Evolutionary conservation across 2,113 vertebrate species (phyloP).

Genomic region (Ceyx cyanopectus): DNA sequence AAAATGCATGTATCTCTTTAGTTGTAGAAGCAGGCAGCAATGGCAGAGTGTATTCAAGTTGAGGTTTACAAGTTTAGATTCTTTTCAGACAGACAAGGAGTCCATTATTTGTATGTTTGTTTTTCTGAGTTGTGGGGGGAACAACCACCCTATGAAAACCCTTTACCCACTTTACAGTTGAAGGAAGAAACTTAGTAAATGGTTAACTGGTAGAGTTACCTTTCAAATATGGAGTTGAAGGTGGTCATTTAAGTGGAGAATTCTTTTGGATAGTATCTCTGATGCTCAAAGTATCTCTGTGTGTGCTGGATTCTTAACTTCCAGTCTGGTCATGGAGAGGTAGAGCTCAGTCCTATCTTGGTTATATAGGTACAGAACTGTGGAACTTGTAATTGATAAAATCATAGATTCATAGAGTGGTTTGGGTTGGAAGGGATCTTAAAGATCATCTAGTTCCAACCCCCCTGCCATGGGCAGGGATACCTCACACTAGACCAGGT

Average conservation of each 20-base stretch:
- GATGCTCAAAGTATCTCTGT: not conserved
- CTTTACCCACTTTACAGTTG: not conserved
- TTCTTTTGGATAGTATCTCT: not conserved
- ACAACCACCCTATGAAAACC: not conserved
- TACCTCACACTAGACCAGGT: no score
- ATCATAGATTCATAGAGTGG: no score
- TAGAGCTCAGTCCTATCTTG: not conserved
- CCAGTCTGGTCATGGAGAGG: not conserved
- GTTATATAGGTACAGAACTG: not conserved
- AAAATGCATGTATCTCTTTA: not conserved
- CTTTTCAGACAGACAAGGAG: not conserved
- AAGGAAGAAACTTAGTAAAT: not conserved
- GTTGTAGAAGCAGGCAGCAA: not conserved
- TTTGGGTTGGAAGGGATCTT: no score
- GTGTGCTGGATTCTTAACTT: not conserved
- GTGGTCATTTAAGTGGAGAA: accelerated
- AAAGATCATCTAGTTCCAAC: no score
- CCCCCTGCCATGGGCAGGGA: no score
- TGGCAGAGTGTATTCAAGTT: not conserved
- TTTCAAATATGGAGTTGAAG: not conserved
- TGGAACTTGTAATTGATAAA: not conserved
- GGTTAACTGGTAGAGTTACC: not conserved
- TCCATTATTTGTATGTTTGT: not conserved
- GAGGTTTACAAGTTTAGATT: not conserved
- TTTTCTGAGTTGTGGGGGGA: not conserved